Base-by-base conservation (phyloP, 2,888 invertebrate species). In the Coelinius sp. region DNA sequence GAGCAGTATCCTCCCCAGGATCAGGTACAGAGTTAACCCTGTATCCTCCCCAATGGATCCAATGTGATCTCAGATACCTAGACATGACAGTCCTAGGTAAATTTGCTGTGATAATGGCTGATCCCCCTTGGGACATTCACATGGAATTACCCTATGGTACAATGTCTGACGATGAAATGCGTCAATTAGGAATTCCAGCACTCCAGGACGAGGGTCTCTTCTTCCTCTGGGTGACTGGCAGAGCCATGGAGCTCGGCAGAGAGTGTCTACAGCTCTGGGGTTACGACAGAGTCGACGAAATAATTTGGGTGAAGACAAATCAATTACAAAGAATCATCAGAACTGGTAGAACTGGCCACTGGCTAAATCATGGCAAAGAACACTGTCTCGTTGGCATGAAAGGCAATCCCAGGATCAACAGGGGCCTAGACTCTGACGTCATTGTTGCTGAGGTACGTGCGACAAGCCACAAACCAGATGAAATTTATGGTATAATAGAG, bases 261-360 rank as follows among this genome's bases (percentile, higher is more conserved):
- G 98, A 99, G 84, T 99, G 98, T 83, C 90, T 99, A 12, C 95
- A 97, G 83, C 88, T 98, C 10, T 99, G 98, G 99, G 98, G 98
- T 8, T 98, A 99, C 85, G 96, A 97, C 83, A 91, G 98, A 62
- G 96, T 97, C 1, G 98, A 99, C 86, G 99, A 99, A 86, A 92
- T 99, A 46, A 98, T 99, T 81, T 99, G 99, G 99, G 98, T 99
- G 68, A 99, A 99, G 89, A 99, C 98, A 0, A 99, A 99, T 89
- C 99, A 99, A 86, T 89, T 99, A 73, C 99, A 99, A 86, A 90
- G 98, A 73, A 98, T 99, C 81, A 99, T 99, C 81, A 90, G 98
- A 31, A 99, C 99, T 0, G 99, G 99, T 0, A 90, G 98, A 68
- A 98, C 98, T 0, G 98, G 99, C 0, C 99, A 99, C 88, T 99